Conservation (phyloP, 2,113 vertebrate genomes). For the Amphilophus citrinellus region DNA sequence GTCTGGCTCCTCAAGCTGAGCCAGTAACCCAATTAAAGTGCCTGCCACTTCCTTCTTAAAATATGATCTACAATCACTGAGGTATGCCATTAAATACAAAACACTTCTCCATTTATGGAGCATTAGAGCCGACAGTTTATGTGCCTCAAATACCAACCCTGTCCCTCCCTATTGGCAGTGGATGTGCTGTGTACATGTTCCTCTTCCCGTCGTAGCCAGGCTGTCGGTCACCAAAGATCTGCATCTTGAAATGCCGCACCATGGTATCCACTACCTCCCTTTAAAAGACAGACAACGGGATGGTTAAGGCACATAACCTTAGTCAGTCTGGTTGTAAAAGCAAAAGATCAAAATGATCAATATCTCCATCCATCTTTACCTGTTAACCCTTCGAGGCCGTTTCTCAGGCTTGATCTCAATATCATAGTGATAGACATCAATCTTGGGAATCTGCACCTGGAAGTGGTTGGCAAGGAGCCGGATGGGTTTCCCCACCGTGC, state of each 20-base stretch:
- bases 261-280: constrained; percentile 99
- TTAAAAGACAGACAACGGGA: background rate
- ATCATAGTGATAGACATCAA: constrained; percentile 99
- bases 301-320: background rate
- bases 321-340: background rate
- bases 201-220: constrained; percentile 98
- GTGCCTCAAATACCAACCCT: constrained; percentile 78
- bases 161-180: constrained; percentile 95
- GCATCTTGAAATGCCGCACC: constrained; percentile 99
- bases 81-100: constrained; percentile 1
- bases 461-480: constrained; percentile 98
- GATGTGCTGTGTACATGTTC: constrained; percentile 99
- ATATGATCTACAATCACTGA: background rate
- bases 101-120: background rate
- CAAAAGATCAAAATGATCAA: background rate
- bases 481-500: constrained; percentile 98
- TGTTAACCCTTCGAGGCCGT: constrained; percentile 96
- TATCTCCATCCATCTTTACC: constrained; percentile 79
- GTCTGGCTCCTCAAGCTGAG: background rate
- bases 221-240: constrained; percentile 98
- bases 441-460: constrained; percentile 99
- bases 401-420: constrained; percentile 99
- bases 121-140: background rate
- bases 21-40: background rate
- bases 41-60: background rate